These are phyloP conservation scores for Euglossa dilemma DNA, from an alignment of 1,140 invertebrate species.

Conservation along the genomic window DNA sequence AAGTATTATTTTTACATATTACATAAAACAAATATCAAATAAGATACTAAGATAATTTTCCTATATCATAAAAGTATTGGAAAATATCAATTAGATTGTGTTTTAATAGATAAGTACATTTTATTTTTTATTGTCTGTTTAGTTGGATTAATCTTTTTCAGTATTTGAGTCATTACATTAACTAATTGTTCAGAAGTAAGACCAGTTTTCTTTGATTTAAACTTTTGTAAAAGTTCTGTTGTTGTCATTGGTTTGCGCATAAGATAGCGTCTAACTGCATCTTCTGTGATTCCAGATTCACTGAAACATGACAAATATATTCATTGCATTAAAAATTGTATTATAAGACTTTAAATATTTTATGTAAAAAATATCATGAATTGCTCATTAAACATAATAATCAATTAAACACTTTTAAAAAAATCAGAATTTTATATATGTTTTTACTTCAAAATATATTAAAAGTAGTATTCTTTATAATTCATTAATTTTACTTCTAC, in stretches of 20 bases:
- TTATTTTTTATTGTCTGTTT: constrained; percentile 96
- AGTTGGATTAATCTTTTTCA: constrained; percentile 97
- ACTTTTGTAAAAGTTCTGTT: constrained; percentile 96
- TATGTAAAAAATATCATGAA: no score
- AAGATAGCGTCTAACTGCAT: constrained; percentile 95
- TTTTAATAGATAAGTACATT: constrained; percentile 95
- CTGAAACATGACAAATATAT: constrained; percentile 78
- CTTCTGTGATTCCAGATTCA: constrained; percentile 95
- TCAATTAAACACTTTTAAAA: no score
- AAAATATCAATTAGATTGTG: constrained; percentile 72
- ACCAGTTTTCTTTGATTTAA: constrained; percentile 97
- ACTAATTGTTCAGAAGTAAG: constrained; percentile 94
- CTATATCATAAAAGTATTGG: not conserved
- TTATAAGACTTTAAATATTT: not conserved
- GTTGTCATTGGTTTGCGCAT: constrained; percentile 98
- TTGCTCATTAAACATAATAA: no score
- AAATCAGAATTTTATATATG: not conserved
- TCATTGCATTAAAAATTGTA: constrained; percentile 5
- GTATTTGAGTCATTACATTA: constrained; percentile 95
- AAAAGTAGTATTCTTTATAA: not conserved
- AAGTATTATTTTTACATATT: not conserved
- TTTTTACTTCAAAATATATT: not conserved
- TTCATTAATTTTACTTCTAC: not conserved
- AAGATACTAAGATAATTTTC: not conserved
- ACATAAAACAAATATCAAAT: constrained; percentile 1